A percentile compares a stretch with the other conserved stretches of the same genome.
Evolutionary conservation across 2,113 vertebrate species (phyloP).

Genomic region (Dromiciops gliroides): DNA sequence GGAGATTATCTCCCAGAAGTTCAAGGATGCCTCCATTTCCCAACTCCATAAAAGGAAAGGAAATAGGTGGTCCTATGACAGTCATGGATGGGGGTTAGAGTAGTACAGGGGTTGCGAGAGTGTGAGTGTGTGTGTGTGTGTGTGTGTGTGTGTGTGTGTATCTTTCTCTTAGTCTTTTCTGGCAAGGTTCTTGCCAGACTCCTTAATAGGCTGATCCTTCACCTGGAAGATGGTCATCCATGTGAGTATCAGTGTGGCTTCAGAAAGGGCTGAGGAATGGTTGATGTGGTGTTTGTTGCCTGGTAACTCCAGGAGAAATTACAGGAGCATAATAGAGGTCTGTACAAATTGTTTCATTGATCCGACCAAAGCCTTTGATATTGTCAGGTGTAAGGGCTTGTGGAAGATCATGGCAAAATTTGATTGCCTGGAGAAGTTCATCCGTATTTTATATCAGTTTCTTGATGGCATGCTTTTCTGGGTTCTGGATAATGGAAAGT

Average conservation of each 20-base stretch:
- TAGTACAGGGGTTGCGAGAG: no score
- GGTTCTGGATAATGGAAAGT: background rate
- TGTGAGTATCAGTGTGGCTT: background rate
- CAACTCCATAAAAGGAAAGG: no score
- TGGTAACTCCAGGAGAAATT: background rate
- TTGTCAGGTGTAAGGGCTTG: background rate
- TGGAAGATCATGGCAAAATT: background rate
- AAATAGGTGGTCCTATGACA: no score
- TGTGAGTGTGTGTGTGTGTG: no score
- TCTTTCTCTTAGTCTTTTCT: no score
- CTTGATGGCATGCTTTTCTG: background rate
- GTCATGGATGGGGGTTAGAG: no score
- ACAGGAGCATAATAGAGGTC: background rate
- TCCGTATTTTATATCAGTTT: no score
- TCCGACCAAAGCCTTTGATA: background rate
- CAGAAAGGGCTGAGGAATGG: background rate
- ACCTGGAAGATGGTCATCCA: background rate
- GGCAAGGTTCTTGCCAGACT: no score
- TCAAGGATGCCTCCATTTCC: no score
- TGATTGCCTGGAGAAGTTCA: background rate
- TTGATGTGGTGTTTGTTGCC: background rate
- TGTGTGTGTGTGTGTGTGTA: no score
- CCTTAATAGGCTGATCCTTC: no score
- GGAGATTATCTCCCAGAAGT: no score
- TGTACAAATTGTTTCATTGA: background rate